Evolutionary conservation across 2,113 vertebrate genomes (phyloP), one percentile per base, ranked within the genome.

Genomic region (Paratilapia polleni): DNA sequence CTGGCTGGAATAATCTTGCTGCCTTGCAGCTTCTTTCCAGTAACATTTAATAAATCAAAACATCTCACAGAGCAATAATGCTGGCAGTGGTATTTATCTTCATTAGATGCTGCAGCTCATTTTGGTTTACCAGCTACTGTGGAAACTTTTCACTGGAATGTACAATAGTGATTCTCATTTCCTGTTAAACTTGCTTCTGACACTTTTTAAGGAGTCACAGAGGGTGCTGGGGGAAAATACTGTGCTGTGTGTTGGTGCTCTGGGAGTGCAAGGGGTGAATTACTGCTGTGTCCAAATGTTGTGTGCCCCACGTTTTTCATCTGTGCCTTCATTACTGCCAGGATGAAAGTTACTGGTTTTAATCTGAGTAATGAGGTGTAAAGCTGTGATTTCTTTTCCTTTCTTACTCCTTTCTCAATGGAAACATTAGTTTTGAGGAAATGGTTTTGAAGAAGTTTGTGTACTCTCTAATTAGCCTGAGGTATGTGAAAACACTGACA

Each of bases 301-400:
- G 57, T 52, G 34, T 58, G 1, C 47, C 12, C 9, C 57, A 57
- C 49, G 41, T 79, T 89, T 84, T 77, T 92, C 84, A 92, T 82
- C 82, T 64, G 26, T 63, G 57, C 64, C 63, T 54, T 85, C 84
- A 83, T 88, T 82, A 88, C 34, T 31, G 84, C 76, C 83, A 57
- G 58, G 22, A 61, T 85, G 19, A 78, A 79, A 84, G 78, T 68
- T 58, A 78, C 75, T 68, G 1, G 57, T 73, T 81, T 75, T 58
- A 63, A 87, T 82, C 47, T 5, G 60, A 79, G 82, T 87, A 87
- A 88, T 90, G 90, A 86, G 70, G 78, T 64, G 76, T 64, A 77
- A 77, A 77, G 76, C 31, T 47, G 34, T 66, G 36, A 87, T 78
- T 81, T 74, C 49, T 63, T 76, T 58, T 41, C n/a, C 43, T 79